Evolutionary conservation across 2,888 invertebrate genomes (phyloP), one percentile per base, ranked within the genome.

Genomic region (Dicyrtomina minuta): DNA sequence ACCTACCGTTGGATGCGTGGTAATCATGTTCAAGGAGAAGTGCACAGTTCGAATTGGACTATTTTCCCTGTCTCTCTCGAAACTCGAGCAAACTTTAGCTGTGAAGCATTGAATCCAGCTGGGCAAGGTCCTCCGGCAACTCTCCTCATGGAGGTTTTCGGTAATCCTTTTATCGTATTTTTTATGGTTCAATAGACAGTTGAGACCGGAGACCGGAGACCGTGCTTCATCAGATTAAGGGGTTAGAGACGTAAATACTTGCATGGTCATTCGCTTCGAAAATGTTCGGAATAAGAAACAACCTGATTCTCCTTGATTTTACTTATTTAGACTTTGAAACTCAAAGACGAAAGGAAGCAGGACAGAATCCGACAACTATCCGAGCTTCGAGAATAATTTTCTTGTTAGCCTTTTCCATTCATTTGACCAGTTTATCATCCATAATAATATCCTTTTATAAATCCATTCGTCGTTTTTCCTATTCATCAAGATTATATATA

Each of bases 61-160:
- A 89, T 94, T 72, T 89, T 89, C 74, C 90, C 92, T 0, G 93
- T 93, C 15, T 89, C 90, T 13, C 83, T 96, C 74, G 90, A 92
- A 81, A 91, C 92, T 61, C 87, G 92, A 73, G 91, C 92, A 79
- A 93, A 92, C 84, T 95, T 93, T 84, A 90, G 92, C 0, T 96
- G 96, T 80, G 87, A 89, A 76, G 93, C 93, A 0, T 87, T 87
- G 82, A 95, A 93, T 82, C 88, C 90, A 13, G 93, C 93, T 0
- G 96, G 95, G 0, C 88, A 89, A 77, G 90, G 91, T 61, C 85
- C 86, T 68, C 84, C 87, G 58, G 89, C 88, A 24, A 87, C 86
- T 43, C 86, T 88, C 66, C 86, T 86, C 79, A 86, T 92, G 79
- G 87, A 90, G 79, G 90, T 91, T 60, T 86, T 87, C 74, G 88